Evolutionary conservation across 1,140 invertebrate genomes (phyloP).

Genomic region (Plodia interpunctella): DNA sequence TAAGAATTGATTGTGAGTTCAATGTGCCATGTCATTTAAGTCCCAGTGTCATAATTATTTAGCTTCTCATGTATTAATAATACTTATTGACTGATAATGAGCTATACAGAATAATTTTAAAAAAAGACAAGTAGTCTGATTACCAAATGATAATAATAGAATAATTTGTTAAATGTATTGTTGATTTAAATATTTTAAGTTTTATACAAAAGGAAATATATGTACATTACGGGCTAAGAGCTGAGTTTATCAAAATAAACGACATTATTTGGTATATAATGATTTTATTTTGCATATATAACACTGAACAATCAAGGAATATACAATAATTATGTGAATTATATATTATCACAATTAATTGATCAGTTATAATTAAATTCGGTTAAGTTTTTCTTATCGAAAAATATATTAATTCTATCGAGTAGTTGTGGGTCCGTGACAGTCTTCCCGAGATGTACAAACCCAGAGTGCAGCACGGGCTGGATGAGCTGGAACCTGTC

Average conservation of each 20-base stretch:
- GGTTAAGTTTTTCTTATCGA: conserved; percentile 66
- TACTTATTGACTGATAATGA: conserved; percentile 32
- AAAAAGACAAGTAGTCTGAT: conserved; percentile 64
- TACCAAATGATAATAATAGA: conserved; percentile 54
- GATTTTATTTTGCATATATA: conserved; percentile 58
- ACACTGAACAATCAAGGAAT: conserved; percentile 54
- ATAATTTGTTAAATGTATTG: conserved; percentile 52
- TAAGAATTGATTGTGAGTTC: conserved; percentile 51
- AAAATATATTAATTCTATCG: conserved; percentile 72
- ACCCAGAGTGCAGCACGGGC: conserved; percentile 75
- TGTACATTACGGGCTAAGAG: conserved; percentile 36
- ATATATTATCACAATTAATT: conserved; percentile 56
- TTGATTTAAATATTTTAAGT: conserved; percentile 49
- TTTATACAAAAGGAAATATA: conserved; percentile 8
- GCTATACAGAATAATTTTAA: conserved; percentile 33
- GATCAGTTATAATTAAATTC: conserved; percentile 61
- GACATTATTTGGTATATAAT: conserved; percentile 38
- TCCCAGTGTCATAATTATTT: conserved; percentile 1
- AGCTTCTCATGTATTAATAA: background rate
- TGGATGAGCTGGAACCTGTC: conserved; percentile 76
- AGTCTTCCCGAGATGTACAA: conserved; percentile 75
- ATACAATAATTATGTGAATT: conserved; percentile 44
- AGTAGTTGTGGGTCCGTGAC: conserved; percentile 72
- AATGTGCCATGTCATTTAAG: conserved; percentile 44
- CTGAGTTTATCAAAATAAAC: conserved; percentile 44